A percentile compares a stretch with the other conserved stretches of the same genome.
Conservation (phyloP, 2,888 invertebrate genomes). For the Calephelis perditalis region DNA sequence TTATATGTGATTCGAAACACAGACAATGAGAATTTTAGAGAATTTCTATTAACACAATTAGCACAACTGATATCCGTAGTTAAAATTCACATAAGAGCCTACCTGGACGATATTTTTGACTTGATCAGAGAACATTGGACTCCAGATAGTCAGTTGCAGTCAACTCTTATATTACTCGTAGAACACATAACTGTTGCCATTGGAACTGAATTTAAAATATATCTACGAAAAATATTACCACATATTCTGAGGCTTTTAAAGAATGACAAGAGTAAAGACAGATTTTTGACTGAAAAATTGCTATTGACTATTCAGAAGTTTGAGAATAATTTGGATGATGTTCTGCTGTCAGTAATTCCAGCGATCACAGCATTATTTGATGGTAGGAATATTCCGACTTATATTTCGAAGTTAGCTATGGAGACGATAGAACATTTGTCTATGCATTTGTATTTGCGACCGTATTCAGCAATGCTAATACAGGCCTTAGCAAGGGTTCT, state of each 20-base stretch:
- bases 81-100: conserved; percentile 96
- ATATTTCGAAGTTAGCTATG: conserved; percentile 85
- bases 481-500: conserved; percentile 94
- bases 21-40: conserved; percentile 87
- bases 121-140: conserved; percentile 97
- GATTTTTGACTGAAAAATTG: conserved; percentile 88
- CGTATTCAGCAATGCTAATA: conserved; percentile 94
- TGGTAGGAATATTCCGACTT: conserved; percentile 87
- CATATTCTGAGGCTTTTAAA: conserved; percentile 94
- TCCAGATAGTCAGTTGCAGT: conserved; percentile 88
- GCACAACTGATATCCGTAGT: conserved; percentile 96
- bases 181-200: conserved; percentile 96
- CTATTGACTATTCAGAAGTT: conserved; percentile 94
- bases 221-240: conserved; percentile 94
- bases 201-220: conserved; percentile 96
- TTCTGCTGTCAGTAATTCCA: conserved; percentile 94
- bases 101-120: conserved; percentile 95
- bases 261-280: conserved; percentile 92
- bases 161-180: conserved; percentile 91
- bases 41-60: conserved; percentile 96
- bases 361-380: conserved; percentile 96
- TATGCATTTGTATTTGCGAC: conserved; percentile 92
- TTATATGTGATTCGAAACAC: conserved; percentile 93
- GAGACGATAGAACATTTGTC: conserved; percentile 94
- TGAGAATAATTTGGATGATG: conserved; percentile 96